These are phyloP conservation scores for Bradypus variegatus DNA, from an alignment of 2,797 vertebrate species.

Conservation along the genomic window DNA sequence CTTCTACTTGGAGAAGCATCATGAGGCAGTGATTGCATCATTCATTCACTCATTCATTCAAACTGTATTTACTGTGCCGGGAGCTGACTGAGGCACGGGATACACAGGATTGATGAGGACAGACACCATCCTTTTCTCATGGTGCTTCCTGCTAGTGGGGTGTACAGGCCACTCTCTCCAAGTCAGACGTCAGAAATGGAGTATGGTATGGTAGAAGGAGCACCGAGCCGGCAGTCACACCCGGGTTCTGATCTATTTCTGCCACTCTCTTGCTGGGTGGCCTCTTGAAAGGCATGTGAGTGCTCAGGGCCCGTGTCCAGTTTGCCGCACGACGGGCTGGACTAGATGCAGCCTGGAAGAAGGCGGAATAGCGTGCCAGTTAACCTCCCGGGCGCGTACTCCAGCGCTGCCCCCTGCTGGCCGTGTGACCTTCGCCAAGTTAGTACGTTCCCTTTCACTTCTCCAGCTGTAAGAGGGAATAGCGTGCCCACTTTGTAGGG, in stretches of 20 bases:
- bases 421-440: background rate
- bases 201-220: accelerated
- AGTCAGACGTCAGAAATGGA: background rate
- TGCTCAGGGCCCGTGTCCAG: background rate
- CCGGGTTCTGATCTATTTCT: background rate
- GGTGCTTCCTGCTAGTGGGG: background rate
- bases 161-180: background rate
- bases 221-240: background rate
- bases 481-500: background rate
- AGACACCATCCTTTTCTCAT: background rate
- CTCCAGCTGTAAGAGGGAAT: background rate
- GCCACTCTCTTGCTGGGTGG: background rate
- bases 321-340: background rate
- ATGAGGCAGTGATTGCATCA: background rate
- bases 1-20: background rate
- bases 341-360: background rate
- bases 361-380: background rate
- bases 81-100: background rate
- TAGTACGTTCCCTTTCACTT: background rate
- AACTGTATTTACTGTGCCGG: background rate
- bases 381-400: background rate
- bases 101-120: background rate
- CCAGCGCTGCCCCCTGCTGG: conserved; percentile 25
- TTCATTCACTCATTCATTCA: background rate
- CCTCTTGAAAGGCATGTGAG: background rate